These are phyloP conservation scores for Cremastinae sp. DNA, from an alignment of 2,888 invertebrate species.

Conservation along the genomic window DNA sequence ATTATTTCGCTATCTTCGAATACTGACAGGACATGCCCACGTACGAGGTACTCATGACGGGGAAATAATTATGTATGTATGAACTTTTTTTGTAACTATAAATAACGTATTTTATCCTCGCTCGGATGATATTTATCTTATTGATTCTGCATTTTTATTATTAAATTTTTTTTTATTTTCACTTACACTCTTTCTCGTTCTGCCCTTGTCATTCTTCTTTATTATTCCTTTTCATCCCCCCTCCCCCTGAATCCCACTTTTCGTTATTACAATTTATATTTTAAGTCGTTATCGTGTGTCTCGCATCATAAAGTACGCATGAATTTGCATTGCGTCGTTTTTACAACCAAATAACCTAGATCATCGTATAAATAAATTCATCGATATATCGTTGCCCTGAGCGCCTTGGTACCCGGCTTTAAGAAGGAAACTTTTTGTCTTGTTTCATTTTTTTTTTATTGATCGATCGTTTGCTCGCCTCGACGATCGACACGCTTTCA, in stretches of 20 bases:
- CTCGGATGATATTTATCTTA: constrained; percentile 49
- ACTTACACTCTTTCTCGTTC: no score
- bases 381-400: constrained; percentile 75
- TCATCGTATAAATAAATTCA: constrained; percentile 73
- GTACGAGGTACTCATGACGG: constrained; percentile 60
- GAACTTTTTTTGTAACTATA: constrained; percentile 53
- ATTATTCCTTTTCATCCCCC: background rate
- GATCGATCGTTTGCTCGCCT: constrained; percentile 46
- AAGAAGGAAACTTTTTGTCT: constrained; percentile 63
- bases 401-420: constrained; percentile 75
- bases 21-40: constrained; percentile 64
- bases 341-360: constrained; percentile 71
- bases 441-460: constrained; percentile 36
- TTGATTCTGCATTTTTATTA: constrained; percentile 38
- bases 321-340: constrained; percentile 53
- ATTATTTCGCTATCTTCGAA: constrained; percentile 55
- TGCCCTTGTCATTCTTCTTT: background rate
- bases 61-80: constrained; percentile 56
- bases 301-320: constrained; percentile 61
- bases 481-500: constrained; percentile 30
- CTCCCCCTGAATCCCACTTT: constrained; percentile 7
- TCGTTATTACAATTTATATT: constrained; percentile 49
- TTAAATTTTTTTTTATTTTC: constrained; percentile 42
- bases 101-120: constrained; percentile 55
- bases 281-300: constrained; percentile 55